phyloP scores from a whole-genome alignment of 1,140 invertebrate species.

The Eriosoma lanigerum region DNA sequence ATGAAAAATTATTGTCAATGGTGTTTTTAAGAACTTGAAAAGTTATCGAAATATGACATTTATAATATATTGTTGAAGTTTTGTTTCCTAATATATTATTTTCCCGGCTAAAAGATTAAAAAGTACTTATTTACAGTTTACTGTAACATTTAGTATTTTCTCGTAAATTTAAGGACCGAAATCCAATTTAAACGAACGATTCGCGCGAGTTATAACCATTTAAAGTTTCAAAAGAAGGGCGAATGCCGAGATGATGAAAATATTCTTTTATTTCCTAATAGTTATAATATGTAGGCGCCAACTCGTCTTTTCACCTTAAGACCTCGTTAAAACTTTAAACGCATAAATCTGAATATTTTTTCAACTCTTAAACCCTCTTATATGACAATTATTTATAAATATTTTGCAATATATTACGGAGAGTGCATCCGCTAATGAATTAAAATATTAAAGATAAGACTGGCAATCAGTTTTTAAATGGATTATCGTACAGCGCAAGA shows the following conservation, averaged over 20 bases:
- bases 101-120: conserved; percentile 21
- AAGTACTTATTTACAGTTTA: conserved; percentile 32
- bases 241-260: conserved; percentile 6
- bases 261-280: conserved; percentile 18
- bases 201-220: conserved; percentile 15
- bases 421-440: neutral
- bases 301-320: conserved; percentile 8
- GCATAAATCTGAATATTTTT: conserved; percentile 48
- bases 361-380: neutral
- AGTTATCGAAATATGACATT: neutral
- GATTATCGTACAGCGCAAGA: too few relatives aligned
- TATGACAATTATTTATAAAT: conserved; percentile 13
- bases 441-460: conserved; percentile 14
- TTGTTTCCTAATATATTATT: conserved; percentile 9
- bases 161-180: neutral
- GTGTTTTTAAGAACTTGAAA: neutral
- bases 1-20: neutral
- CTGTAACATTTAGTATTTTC: conserved; percentile 7
- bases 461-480: too few relatives aligned
- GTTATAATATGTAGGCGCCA: too few relatives aligned
- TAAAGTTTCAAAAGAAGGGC: conserved; percentile 11
- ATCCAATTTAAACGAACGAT: conserved; percentile 21
- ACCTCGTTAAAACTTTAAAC: conserved; percentile 6
- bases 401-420: too few relatives aligned
- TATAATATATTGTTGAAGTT: conserved; percentile 29